These are phyloP conservation scores for Podarcis cretensis DNA, from an alignment of 2,113 vertebrate species.

Conservation along the genomic window DNA sequence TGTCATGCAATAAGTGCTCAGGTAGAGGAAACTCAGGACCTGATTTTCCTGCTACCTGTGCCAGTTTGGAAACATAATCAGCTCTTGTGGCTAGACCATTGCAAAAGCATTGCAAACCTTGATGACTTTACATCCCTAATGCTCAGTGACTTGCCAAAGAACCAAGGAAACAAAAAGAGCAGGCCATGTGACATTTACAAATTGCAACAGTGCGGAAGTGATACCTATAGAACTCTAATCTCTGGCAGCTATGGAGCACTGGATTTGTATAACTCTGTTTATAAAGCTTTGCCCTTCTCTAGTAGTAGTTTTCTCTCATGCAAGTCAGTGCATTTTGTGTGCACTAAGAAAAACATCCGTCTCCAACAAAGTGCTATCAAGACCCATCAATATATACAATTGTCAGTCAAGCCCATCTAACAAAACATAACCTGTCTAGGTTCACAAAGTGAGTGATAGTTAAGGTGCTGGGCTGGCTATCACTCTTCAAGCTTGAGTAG, in stretches of 20 bases:
- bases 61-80: neutral
- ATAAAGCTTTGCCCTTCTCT: neutral
- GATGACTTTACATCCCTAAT: neutral
- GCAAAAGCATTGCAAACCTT: neutral
- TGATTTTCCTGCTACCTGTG: neutral
- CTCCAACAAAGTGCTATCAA: neutral
- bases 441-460: neutral
- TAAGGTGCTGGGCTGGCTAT: neutral
- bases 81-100: neutral
- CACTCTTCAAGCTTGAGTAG: neutral
- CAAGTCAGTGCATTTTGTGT: neutral
- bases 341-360: neutral
- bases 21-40: neutral
- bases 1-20: neutral
- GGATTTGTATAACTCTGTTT: neutral
- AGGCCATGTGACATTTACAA: neutral
- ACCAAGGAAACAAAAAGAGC: neutral
- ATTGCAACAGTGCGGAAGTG: slow-evolving; percentile 12
- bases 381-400: neutral
- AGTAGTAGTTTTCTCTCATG: neutral
- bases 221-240: neutral
- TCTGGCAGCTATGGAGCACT: neutral
- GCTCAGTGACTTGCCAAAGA: neutral
- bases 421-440: neutral
- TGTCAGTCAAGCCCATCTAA: neutral